Base-by-base conservation (phyloP, 2,888 invertebrate species). In the Cataglyphis rosenhaueri region DNA sequence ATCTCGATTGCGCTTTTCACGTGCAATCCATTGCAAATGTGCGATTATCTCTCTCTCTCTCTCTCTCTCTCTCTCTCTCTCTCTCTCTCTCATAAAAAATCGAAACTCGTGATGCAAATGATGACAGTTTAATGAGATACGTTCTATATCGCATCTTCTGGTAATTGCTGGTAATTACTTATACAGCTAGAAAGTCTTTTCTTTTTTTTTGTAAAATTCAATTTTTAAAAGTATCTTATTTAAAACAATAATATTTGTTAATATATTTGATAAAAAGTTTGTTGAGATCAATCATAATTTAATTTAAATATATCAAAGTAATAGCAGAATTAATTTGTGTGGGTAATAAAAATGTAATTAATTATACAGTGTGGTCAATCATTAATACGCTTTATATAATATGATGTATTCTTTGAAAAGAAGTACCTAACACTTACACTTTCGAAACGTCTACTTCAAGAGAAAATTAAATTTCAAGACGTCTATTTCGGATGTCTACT, bases 1-100 rank as follows among this genome's bases (percentile, higher is more conserved):
- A 44, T 48, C 81, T 81, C 57, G 75, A 85, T 85, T 74, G 52
- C 68, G 59, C 78, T 79, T 70, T 70, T 79, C 59, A 66, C 78
- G 70, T 79, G 70, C 70, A 59, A 59, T 59, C 41, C 44, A 32
- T 12, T 21, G 68, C 57, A 59, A 68, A 59, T 44, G 78, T n/a
- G 70, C 57, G 44, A 81, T 71, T 55, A 64, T 81, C 38, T 12
- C n/a, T n/a, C 41, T 15, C 41, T 18, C 48, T 25, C 25, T 25
- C 25, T 25, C 25, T 25, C 25, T 25, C 25, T 25, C 25, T 25
- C 25, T 25, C 25, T 25, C 25, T 25, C 25, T 25, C 25, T 25
- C 25, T 25, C 25, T 25, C 25, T 25, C 25, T 1, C 2, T 52
- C 48, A 8, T 44, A 41, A 81, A 74, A 52, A 55, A 65, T 62